These are phyloP conservation scores for Danaus melanippus DNA, from an alignment of 1,140 invertebrate genomes.

Conservation along the genomic window DNA sequence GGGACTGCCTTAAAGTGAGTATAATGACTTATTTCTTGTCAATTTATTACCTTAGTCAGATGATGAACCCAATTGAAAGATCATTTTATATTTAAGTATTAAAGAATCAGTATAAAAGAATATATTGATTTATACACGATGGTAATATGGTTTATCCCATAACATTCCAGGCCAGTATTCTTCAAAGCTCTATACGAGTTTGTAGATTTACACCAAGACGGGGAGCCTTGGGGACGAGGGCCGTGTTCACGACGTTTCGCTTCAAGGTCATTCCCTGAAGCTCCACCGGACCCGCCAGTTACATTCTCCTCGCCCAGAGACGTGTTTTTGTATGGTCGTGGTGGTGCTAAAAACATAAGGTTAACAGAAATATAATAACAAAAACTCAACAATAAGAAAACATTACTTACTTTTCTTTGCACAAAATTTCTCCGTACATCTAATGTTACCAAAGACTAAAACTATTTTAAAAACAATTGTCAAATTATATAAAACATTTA, in stretches of 20 bases:
- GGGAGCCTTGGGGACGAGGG: constrained; percentile 79
- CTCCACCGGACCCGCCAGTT: constrained; percentile 73
- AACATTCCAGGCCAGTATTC: constrained; percentile 78
- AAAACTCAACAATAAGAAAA: no score
- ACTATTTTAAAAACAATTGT: no score
- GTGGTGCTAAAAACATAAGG: constrained; percentile 86
- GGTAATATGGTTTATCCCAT: no score
- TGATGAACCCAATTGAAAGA: no score
- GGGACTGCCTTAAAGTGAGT: constrained; percentile 86
- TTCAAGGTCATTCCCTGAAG: constrained; percentile 72
- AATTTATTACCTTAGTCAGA: no score
- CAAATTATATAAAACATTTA: no score
- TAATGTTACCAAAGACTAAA: no score
- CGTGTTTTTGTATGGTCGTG: constrained; percentile 89
- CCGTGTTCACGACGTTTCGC: constrained; percentile 80
- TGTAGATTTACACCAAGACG: constrained; percentile 88
- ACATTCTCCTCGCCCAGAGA: constrained; percentile 82
- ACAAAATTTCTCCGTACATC: no score
- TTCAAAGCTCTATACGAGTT: constrained; percentile 93
- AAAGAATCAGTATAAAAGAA: no score
- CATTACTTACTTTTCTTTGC: no score
- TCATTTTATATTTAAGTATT: no score
- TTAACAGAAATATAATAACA: constrained; percentile 28
- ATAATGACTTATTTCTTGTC: neutral
- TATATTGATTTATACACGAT: no score